Evolutionary conservation across 2,888 invertebrate species (phyloP).

Genomic region (Pedicia rivosa): DNA sequence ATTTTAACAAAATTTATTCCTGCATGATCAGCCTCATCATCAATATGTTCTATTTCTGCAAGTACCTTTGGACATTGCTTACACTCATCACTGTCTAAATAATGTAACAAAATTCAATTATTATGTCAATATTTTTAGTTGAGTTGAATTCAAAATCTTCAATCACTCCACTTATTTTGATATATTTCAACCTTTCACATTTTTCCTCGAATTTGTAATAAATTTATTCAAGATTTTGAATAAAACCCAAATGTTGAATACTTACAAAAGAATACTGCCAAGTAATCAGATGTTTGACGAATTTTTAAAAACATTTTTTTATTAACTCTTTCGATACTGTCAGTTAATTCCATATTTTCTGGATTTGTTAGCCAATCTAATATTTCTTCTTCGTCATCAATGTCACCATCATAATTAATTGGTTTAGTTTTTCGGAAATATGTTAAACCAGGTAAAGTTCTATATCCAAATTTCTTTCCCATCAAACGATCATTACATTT

Average conservation of each 20-base stretch:
- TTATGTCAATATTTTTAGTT: too few species aligned
- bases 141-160: too few species aligned
- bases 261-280: slow-evolving; percentile 89
- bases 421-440: slow-evolving; percentile 81
- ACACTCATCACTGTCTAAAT: slow-evolving; percentile 79
- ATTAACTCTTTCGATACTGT: slow-evolving; percentile 83
- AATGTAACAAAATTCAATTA: neutral
- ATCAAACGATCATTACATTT: slow-evolving; percentile 76
- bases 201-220: too few species aligned
- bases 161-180: too few species aligned
- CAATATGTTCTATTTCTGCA: slow-evolving; percentile 80
- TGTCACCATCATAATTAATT: slow-evolving; percentile 84
- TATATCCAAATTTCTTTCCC: slow-evolving; percentile 85
- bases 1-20: slow-evolving; percentile 89
- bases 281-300: slow-evolving; percentile 71
- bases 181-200: too few species aligned
- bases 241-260: slow-evolving; percentile 16
- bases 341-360: slow-evolving; percentile 85
- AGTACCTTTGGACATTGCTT: slow-evolving; percentile 83
- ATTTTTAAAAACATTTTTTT: slow-evolving; percentile 87
- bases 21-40: slow-evolving; percentile 79
- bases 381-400: slow-evolving; percentile 74
- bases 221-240: too few species aligned
- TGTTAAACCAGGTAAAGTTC: slow-evolving; percentile 79
- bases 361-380: slow-evolving; percentile 88